Conservation (phyloP, 2,113 vertebrate genomes). For the Zosterops japonicus region DNA sequence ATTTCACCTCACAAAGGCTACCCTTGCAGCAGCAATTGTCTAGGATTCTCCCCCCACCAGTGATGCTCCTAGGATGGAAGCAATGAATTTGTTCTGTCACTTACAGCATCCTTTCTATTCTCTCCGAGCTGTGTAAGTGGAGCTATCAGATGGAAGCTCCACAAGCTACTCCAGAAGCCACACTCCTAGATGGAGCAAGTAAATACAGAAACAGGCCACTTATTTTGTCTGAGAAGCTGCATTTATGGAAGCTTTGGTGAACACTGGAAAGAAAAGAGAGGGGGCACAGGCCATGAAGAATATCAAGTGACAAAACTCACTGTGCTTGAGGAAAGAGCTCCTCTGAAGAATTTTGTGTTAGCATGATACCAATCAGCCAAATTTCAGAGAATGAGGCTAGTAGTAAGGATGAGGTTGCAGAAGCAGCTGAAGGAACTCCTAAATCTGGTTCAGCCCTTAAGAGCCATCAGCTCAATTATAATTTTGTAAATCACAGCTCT, state of each 20-base stretch:
- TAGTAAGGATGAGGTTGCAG: neutral
- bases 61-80: neutral
- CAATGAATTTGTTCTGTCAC: neutral
- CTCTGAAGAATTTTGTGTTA: neutral
- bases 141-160: neutral
- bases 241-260: neutral
- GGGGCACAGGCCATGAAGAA: neutral
- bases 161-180: neutral
- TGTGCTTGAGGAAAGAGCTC: neutral
- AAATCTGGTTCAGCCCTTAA: neutral
- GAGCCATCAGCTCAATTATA: neutral
- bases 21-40: neutral
- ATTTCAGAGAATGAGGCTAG: neutral
- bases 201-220: neutral
- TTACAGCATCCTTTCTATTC: neutral
- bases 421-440: neutral
- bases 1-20: conserved; percentile 16
- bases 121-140: neutral
- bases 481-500: neutral
- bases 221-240: neutral
- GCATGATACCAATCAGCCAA: neutral
- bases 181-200: neutral
- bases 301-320: neutral
- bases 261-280: neutral
- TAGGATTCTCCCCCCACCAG: neutral